A percentile compares a stretch with the other conserved stretches of the same genome.
Conservation (phyloP, 2,113 vertebrate species). For the Microcebus griseorufus region DNA sequence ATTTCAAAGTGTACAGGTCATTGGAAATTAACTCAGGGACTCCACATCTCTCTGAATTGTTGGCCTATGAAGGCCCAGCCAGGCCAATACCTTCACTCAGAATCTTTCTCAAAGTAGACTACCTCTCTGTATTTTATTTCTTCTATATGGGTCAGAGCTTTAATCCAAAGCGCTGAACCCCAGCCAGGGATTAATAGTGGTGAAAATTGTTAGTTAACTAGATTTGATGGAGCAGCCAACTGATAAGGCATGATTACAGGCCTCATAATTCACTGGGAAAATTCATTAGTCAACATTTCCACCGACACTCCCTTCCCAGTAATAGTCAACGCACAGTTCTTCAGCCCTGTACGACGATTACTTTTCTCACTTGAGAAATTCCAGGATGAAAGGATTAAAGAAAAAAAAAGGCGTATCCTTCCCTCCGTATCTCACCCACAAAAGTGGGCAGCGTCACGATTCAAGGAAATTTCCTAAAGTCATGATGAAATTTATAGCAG, state of each 20-base stretch:
- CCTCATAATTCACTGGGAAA: constrained; percentile 72
- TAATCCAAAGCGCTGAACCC: constrained; percentile 54
- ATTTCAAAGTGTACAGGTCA: constrained; percentile 53
- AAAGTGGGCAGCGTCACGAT: constrained; percentile 13
- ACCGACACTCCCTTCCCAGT: constrained; percentile 49
- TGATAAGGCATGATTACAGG: constrained; percentile 56
- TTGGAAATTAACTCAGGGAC: constrained; percentile 46
- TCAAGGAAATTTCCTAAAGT: constrained; percentile 34
- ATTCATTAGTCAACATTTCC: constrained; percentile 73
- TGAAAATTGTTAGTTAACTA: constrained; percentile 61
- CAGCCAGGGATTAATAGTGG: constrained; percentile 54
- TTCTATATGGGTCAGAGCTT: constrained; percentile 54
- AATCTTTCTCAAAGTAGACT: constrained; percentile 55
- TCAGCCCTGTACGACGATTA: neutral
- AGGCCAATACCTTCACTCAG: constrained; percentile 29
- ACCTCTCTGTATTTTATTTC: constrained; percentile 59
- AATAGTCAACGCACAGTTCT: neutral
- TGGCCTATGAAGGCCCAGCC: constrained; percentile 11
- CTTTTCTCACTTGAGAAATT: constrained; percentile 57
- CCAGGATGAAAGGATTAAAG: constrained; percentile 9
- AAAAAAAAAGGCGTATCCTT: neutral
- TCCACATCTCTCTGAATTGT: constrained; percentile 23
- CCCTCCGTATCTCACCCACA: neutral
- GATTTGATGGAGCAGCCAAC: constrained; percentile 30
- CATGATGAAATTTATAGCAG: constrained; percentile 57